Evolutionary conservation across 2,113 vertebrate species (phyloP), one percentile per base, ranked within the genome.

Genomic region (Malaclemys terrapin): DNA sequence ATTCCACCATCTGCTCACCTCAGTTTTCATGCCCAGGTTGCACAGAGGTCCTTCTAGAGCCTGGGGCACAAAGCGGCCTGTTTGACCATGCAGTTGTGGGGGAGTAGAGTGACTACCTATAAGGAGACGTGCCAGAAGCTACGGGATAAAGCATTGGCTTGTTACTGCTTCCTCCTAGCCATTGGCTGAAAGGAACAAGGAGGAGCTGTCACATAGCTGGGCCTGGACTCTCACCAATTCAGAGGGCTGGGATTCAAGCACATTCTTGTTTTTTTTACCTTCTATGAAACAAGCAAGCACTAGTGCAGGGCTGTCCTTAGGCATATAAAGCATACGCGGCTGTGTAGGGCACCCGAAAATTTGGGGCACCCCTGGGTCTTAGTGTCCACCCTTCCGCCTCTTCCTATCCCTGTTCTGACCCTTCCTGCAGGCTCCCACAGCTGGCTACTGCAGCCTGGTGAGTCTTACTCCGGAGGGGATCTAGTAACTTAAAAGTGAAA

Each of bases 231-330:
- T n/a, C 79, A 42, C 52, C 8, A 20, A 24, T 38, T n/a, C 49
- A 3, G 50, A 5, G 76, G 19, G 27, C 8, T 59, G 54, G 31
- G 42, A 35, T 24, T 52, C 75, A 19, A 42, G 56, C n/a, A 10
- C 0, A 0, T 0, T 10, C 2, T 8, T 13, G 10, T 2, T 10
- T 38, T 38, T 86, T n/a, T 29, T 19, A 10, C 4, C 75, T 47
- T 19, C 75, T 22, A 17, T 8, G 56, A 35, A 80, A 22, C 35
- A 54, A 11, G 25, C 62, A 31, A 57, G 27, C 3, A 8, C n/a
- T 17, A 24, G 9, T 7, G 50, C 50, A 52, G 50, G 50, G 50
- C 50, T 2, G 50, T 52, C 50, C 50, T 52, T 52, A 17, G 50
- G 49, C 10, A 49, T 11, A 49, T 3, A 10, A 10, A 11, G 50